Evolutionary conservation across 2,797 vertebrate genomes (phyloP).

Genomic region (Protonibea diacanthus): DNA sequence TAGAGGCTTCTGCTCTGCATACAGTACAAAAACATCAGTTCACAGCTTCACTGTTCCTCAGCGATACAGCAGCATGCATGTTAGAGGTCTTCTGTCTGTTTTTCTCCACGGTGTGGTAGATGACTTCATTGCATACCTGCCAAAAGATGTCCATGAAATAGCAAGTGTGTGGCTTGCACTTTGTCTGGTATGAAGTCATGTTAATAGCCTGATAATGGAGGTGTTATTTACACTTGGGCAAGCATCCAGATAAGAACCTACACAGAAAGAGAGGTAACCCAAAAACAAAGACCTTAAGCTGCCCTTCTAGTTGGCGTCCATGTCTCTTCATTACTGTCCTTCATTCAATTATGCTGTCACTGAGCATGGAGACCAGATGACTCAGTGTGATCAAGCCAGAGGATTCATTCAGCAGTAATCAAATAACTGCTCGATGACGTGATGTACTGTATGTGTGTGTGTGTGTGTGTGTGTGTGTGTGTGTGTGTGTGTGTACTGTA

Average conservation of each 20-base stretch:
- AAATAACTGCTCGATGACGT: constrained; percentile 67
- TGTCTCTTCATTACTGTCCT: constrained; percentile 72
- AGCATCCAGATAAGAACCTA: not conserved
- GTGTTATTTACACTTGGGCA: constrained; percentile 33
- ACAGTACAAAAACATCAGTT: constrained; percentile 22
- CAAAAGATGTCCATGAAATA: not conserved
- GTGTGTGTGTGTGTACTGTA: no score
- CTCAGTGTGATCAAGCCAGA: constrained; percentile 69
- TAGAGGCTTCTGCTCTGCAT: constrained; percentile 65
- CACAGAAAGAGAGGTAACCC: constrained; percentile 16
- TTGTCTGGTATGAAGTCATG: constrained; percentile 9
- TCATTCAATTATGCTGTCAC: constrained; percentile 78
- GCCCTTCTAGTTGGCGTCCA: constrained; percentile 56
- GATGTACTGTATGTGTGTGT: constrained; percentile 31
- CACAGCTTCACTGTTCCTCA: constrained; percentile 25
- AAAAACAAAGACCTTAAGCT: constrained; percentile 47
- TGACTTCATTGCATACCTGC: constrained; percentile 34
- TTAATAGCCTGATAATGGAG: constrained; percentile 27
- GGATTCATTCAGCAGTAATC: constrained; percentile 74
- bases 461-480: constrained; percentile 6
- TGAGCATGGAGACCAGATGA: constrained; percentile 79
- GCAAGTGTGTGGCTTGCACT: constrained; percentile 6
- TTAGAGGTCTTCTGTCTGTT: not conserved
- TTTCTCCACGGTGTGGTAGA: constrained; percentile 12
- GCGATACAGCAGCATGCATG: constrained; percentile 6